Evolutionary conservation across 2,888 invertebrate species (phyloP).

Genomic region (Phorcus lineatus): DNA sequence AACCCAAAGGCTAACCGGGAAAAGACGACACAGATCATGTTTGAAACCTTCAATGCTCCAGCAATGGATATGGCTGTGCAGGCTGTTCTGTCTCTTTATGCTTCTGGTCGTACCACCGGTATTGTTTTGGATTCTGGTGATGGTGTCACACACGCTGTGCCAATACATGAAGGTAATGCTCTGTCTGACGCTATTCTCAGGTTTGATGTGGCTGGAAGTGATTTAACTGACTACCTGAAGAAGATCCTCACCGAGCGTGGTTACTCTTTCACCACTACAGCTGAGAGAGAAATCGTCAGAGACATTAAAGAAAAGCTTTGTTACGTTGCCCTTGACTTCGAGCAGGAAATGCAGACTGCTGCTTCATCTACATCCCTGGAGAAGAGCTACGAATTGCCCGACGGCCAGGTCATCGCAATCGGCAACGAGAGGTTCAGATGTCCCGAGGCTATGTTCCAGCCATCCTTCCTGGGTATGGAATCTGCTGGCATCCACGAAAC

Average conservation of each 20-base stretch:
- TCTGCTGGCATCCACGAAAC: slow-evolving; percentile 78
- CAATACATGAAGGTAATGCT: slow-evolving; percentile 80
- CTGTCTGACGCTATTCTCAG: slow-evolving; percentile 72
- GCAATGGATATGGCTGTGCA: slow-evolving; percentile 96
- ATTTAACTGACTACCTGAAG: slow-evolving; percentile 78
- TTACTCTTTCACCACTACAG: slow-evolving; percentile 77
- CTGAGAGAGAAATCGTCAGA: slow-evolving; percentile 92
- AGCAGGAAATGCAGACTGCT: slow-evolving; percentile 94
- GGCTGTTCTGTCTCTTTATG: slow-evolving; percentile 95
- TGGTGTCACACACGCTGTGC: slow-evolving; percentile 95
- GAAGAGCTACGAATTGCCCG: slow-evolving; percentile 8
- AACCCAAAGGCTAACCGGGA: slow-evolving; percentile 91
- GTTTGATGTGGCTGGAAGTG: slow-evolving; percentile 56
- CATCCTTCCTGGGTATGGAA: slow-evolving; percentile 78
- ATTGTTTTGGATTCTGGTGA: slow-evolving; percentile 96
- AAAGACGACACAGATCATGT: slow-evolving; percentile 84
- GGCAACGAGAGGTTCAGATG: slow-evolving; percentile 77
- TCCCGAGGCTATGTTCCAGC: slow-evolving; percentile 51
- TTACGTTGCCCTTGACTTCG: slow-evolving; percentile 94
- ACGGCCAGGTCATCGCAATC: slow-evolving; percentile 12
- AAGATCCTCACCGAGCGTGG: slow-evolving; percentile 71
- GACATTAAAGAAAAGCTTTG: slow-evolving; percentile 79
- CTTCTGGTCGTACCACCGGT: slow-evolving; percentile 97
- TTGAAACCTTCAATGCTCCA: slow-evolving; percentile 89
- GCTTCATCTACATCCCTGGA: slow-evolving; percentile 88